phyloP scores from a whole-genome alignment of 35 echinoderm and acorn worm genomes.

The Patiria miniata region DNA sequence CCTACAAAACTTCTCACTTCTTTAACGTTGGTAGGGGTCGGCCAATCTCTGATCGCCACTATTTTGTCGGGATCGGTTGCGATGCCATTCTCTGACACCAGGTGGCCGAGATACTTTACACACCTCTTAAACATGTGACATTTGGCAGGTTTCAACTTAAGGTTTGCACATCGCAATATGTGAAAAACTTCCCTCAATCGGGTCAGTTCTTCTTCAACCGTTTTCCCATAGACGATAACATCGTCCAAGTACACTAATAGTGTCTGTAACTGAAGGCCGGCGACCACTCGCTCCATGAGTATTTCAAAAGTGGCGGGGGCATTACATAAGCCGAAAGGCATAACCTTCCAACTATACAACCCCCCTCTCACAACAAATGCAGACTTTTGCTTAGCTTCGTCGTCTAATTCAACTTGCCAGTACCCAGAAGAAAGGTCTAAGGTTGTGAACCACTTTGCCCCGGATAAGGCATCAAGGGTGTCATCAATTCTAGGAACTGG shows the following conservation, averaged over 20 bases:
- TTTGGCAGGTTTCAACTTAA: conserved; percentile 59
- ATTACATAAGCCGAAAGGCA: too few species aligned
- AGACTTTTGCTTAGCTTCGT: conserved; percentile 50
- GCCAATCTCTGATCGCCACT: background rate
- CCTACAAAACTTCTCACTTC: too few species aligned
- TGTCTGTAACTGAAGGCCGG: conserved; percentile 37
- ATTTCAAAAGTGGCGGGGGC: too few species aligned
- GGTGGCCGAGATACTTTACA: conserved; percentile 66
- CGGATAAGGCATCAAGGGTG: too few species aligned
- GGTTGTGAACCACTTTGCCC: conserved; percentile 42
- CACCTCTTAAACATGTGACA: conserved; percentile 37
- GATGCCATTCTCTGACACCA: conserved; percentile 37
- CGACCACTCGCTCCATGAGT: conserved; percentile 45
- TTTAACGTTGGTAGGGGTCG: background rate
- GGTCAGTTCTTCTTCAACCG: too few species aligned
- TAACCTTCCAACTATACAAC: conserved; percentile 50
- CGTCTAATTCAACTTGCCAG: too few species aligned
- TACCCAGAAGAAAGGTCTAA: conserved; percentile 55
- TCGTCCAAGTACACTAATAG: conserved; percentile 46
- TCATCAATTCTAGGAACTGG: too few species aligned
- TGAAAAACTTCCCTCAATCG: too few species aligned
- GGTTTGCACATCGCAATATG: background rate
- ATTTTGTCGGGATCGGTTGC: conserved; percentile 33
- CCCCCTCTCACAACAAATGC: conserved; percentile 46
- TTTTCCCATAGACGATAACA: too few species aligned